A percentile compares a stretch with the other conserved stretches of the same genome.
phyloP scores from a whole-genome alignment of 2,797 vertebrate genomes.

The Myripristis jacobus region DNA sequence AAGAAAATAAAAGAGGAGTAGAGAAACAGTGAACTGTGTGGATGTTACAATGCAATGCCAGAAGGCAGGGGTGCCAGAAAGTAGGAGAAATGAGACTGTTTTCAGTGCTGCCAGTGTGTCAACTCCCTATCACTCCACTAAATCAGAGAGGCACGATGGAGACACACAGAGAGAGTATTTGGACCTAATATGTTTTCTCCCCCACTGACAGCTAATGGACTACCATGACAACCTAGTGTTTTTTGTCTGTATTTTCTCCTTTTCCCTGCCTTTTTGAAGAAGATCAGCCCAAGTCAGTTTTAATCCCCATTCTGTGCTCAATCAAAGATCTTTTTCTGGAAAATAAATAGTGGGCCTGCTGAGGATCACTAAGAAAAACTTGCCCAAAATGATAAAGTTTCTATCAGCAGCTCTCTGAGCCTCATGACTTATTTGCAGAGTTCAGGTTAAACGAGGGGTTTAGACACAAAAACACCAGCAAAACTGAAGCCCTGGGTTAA shows the following conservation, averaged over 20 bases:
- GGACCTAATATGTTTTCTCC: conserved; percentile 19
- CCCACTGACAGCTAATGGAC: conserved; percentile 10
- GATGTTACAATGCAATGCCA: not conserved
- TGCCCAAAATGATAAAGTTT: not conserved
- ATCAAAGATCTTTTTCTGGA: not conserved
- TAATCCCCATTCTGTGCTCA: not conserved
- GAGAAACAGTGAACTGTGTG: not conserved
- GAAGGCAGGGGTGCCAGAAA: not conserved
- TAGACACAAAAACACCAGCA: not conserved
- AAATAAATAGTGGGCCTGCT: not conserved
- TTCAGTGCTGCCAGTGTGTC: conserved; percentile 14
- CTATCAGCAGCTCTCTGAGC: not conserved
- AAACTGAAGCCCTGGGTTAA: no score
- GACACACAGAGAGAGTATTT: conserved; percentile 10
- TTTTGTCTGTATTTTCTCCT: not conserved
- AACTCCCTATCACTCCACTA: not conserved
- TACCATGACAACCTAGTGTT: not conserved
- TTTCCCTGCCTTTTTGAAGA: not conserved
- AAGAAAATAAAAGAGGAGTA: not conserved
- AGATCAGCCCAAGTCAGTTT: not conserved
- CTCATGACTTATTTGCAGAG: not conserved
- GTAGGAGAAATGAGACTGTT: conserved; percentile 17
- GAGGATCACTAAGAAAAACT: not conserved
- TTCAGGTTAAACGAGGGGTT: not conserved
- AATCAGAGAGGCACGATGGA: conserved; percentile 30